Conservation (phyloP, 2,888 invertebrate genomes). For the Tetranychus truncatus region DNA sequence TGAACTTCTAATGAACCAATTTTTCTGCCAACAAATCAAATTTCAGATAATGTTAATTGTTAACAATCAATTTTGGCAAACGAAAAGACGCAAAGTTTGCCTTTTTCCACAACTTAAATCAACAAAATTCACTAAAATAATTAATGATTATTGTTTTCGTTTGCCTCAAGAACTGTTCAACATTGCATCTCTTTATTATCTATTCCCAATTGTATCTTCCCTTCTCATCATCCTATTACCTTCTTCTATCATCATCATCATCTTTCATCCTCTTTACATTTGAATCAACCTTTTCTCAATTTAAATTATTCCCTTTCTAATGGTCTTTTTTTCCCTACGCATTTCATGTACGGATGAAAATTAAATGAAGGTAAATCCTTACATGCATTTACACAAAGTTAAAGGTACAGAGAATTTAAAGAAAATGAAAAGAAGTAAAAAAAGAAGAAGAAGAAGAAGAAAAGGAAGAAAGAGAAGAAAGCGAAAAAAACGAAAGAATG, state of each 20-base stretch:
- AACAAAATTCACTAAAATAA: too few relatives aligned
- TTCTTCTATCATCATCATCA: not conserved
- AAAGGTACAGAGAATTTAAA: not conserved
- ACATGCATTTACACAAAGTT: not conserved
- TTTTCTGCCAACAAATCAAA: too few relatives aligned
- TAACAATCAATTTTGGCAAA: too few relatives aligned
- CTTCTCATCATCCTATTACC: not conserved
- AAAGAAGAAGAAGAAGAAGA: not conserved
- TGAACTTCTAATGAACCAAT: too few relatives aligned
- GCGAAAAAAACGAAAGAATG: too few relatives aligned
- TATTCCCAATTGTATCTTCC: not conserved
- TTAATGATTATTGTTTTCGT: too few relatives aligned
- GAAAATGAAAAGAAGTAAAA: slow-evolving; percentile 3
- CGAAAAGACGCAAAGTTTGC: too few relatives aligned
- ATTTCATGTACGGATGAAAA: not conserved
- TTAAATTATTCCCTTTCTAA: not conserved
- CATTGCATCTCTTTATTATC: not conserved
- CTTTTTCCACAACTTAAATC: too few relatives aligned
- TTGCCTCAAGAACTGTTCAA: not conserved
- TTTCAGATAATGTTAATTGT: too few relatives aligned
- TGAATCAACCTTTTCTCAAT: not conserved
- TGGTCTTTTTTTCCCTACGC: not conserved
- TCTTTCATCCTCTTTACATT: not conserved
- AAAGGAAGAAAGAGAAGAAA: not conserved
- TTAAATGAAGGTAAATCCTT: not conserved